These are phyloP conservation scores for Furcula furcula DNA, from an alignment of 2,888 invertebrate genomes.

Conservation along the genomic window DNA sequence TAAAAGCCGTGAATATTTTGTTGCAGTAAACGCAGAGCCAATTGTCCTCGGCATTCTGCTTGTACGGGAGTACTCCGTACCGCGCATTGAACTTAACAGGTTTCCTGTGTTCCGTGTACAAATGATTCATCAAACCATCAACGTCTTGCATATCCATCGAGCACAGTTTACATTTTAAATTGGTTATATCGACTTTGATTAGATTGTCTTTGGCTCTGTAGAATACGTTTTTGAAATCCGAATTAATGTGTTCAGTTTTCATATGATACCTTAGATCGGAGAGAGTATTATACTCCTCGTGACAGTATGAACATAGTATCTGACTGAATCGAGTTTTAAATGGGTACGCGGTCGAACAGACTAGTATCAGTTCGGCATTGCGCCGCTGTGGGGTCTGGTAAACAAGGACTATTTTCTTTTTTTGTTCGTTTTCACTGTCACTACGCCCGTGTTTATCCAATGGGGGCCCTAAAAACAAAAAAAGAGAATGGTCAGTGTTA, in stretches of 20 bases:
- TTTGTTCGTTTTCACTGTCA: conserved; percentile 56
- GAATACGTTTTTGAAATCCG: conserved; percentile 66
- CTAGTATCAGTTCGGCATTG: conserved; percentile 69
- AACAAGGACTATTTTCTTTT: conserved; percentile 72
- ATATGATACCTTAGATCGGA: conserved; percentile 58
- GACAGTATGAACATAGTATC: conserved; percentile 69
- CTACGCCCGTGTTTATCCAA: conserved; percentile 69
- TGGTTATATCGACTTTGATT: conserved; percentile 69
- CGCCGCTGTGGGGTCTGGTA: conserved; percentile 71
- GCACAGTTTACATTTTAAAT: conserved; percentile 67
- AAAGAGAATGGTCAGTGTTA: conserved; percentile 70
- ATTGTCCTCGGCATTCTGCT: conserved; percentile 48
- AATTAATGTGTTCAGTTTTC: conserved; percentile 54
- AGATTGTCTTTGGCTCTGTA: conserved; percentile 70
- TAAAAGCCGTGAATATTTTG: conserved; percentile 52
- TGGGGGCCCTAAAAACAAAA: conserved; percentile 75
- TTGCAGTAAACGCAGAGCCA: conserved; percentile 68
- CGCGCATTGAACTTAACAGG: conserved; percentile 65
- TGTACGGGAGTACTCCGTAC: conserved; percentile 69
- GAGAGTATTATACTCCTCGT: conserved; percentile 57
- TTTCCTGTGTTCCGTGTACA: conserved; percentile 58
- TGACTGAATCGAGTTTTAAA: conserved; percentile 72
- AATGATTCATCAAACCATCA: conserved; percentile 62
- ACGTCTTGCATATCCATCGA: conserved; percentile 51
- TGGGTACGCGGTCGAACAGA: conserved; percentile 65